Evolutionary conservation across 2,888 invertebrate genomes (phyloP).

Genomic region (Folsomia manolachei): DNA sequence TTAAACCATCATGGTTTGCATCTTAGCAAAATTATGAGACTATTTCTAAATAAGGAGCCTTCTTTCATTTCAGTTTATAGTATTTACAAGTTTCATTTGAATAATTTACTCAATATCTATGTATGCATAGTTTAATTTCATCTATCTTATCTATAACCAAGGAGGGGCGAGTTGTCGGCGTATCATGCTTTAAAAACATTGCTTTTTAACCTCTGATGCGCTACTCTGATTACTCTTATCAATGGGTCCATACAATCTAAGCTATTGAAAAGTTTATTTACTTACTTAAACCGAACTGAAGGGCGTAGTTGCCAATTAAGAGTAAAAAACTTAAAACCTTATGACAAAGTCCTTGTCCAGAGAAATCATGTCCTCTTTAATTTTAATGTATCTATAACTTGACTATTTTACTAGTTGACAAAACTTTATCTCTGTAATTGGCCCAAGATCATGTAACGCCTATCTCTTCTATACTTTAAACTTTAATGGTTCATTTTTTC

Average conservation of each 20-base stretch:
- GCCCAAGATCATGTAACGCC: neutral
- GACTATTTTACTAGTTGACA: conserved; percentile 1
- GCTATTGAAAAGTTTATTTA: neutral
- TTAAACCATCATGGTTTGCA: no score
- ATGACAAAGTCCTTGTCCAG: no score
- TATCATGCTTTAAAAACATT: no score
- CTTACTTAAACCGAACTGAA: no score
- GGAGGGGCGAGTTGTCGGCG: no score
- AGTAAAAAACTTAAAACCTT: neutral
- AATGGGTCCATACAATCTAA: neutral
- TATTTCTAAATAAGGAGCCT: neutral
- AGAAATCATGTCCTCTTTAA: neutral
- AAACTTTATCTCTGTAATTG: no score
- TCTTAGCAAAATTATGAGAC: neutral
- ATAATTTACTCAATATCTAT: neutral
- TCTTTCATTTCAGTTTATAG: conserved; percentile 6
- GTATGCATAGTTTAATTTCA: neutral
- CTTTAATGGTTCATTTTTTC: no score
- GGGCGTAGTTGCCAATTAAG: no score
- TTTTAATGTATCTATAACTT: neutral
- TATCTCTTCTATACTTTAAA: no score
- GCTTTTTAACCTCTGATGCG: no score
- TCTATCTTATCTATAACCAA: no score
- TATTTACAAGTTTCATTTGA: neutral
- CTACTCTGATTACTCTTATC: neutral